Conservation (phyloP, 2,888 invertebrate genomes). For the Sarcophaga subvicina region DNA sequence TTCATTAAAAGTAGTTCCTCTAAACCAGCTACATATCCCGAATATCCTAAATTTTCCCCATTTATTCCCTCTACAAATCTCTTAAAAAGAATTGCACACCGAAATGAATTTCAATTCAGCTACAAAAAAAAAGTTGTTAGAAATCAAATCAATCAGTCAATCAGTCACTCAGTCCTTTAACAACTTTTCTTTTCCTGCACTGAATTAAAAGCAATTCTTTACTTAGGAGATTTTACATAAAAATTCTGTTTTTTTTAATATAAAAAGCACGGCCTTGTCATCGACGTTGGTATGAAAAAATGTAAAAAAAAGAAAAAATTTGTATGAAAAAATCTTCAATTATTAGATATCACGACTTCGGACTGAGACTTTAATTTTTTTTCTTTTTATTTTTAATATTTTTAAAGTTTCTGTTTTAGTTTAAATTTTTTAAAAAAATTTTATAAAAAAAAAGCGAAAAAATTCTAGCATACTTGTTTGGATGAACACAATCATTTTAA, state of each 20-base stretch:
- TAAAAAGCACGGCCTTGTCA: conserved; percentile 53
- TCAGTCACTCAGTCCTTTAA: conserved; percentile 39
- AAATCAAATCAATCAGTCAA: not conserved
- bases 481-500: conserved; percentile 9
- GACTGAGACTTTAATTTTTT: conserved; percentile 34
- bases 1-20: conserved; percentile 35
- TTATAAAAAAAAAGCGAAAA: not conserved
- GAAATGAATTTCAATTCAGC: too few species aligned
- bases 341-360: conserved; percentile 64
- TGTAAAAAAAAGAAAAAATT: not conserved
- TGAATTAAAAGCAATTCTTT: conserved; percentile 16
- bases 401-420: not conserved
- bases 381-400: not conserved
- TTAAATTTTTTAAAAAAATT: not conserved
- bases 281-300: conserved; percentile 34
- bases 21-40: not conserved
- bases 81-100: conserved; percentile 26
- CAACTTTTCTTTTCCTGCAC: conserved; percentile 13
- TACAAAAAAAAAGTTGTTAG: conserved; percentile 39
- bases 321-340: conserved; percentile 49
- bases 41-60: not conserved
- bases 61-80: conserved; percentile 19
- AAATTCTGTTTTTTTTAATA: conserved; percentile 61
- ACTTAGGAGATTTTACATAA: conserved; percentile 57
- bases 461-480: conserved; percentile 21